Percentiles rank a stretch among this genome's conserved stretches.
These are phyloP conservation scores for Aphis craccivora DNA, from an alignment of 1,140 invertebrate genomes.

Conservation along the genomic window DNA sequence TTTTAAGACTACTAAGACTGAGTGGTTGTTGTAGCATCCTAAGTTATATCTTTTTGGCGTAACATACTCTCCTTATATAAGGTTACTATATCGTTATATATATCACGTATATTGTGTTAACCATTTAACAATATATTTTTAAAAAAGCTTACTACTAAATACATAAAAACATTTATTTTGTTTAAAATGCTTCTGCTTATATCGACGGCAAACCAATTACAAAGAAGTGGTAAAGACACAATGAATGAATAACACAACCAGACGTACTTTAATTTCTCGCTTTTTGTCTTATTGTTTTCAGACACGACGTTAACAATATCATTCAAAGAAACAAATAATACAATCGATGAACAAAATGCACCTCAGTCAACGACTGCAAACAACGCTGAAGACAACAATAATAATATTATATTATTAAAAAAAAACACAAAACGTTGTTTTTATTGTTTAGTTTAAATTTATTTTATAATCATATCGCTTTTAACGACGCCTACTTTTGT, in stretches of 20 bases:
- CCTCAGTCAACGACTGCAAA: neutral
- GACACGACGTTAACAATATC: slow-evolving; percentile 32
- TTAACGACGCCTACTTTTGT: slow-evolving; percentile 18
- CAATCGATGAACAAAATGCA: neutral
- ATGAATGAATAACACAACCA: no score
- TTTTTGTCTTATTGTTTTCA: slow-evolving; percentile 11
- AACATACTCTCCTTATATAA: neutral
- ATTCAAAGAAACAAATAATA: neutral
- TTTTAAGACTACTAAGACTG: no score
- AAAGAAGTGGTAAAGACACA: neutral
- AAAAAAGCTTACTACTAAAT: neutral
- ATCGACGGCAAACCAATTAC: neutral
- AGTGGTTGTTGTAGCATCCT: no score
- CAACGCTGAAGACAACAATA: neutral
- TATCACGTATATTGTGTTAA: neutral
- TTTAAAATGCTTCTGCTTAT: neutral
- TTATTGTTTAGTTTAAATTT: no score
- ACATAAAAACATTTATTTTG: neutral
- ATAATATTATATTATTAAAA: neutral
- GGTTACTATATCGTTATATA: neutral
- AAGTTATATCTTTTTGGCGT: no score
- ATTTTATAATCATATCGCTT: slow-evolving; percentile 33
- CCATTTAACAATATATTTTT: neutral
- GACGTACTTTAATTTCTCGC: neutral
- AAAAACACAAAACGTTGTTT: neutral